Evolutionary conservation across 1,140 invertebrate species (phyloP).

Genomic region (Drosophila malerkotliana): DNA sequence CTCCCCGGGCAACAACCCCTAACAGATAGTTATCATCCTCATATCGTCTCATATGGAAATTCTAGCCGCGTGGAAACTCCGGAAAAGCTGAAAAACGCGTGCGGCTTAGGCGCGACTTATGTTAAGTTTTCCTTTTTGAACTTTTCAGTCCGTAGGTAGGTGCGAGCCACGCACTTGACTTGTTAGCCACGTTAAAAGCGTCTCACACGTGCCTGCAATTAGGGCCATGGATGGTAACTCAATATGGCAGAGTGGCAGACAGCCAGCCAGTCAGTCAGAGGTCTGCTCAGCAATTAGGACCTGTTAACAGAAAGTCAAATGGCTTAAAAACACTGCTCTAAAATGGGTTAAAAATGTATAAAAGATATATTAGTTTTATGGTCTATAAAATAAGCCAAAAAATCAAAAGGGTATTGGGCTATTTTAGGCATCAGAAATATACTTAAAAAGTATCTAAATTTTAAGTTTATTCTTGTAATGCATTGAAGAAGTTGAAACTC

Average conservation of each 20-base stretch:
- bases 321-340: slow-evolving; percentile 20
- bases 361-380: too few relatives aligned
- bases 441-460: too few relatives aligned
- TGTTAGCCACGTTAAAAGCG: slow-evolving; percentile 58
- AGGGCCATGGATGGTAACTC: slow-evolving; percentile 66
- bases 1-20: slow-evolving; percentile 10
- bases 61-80: slow-evolving; percentile 47
- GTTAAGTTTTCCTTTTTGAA: slow-evolving; percentile 52
- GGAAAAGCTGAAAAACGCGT: slow-evolving; percentile 29
- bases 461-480: too few relatives aligned
- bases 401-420: too few relatives aligned
- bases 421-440: too few relatives aligned
- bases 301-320: slow-evolving; percentile 64
- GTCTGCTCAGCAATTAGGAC: slow-evolving; percentile 52
- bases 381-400: too few relatives aligned
- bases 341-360: neutral
- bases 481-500: too few relatives aligned
- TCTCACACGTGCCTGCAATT: slow-evolving; percentile 80
- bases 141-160: slow-evolving; percentile 40
- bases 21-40: slow-evolving; percentile 30
- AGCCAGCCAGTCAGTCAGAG: slow-evolving; percentile 3
- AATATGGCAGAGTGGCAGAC: slow-evolving; percentile 39
- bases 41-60: slow-evolving; percentile 45
- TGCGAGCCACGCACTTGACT: slow-evolving; percentile 60
- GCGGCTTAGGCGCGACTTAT: slow-evolving; percentile 68